Conservation (phyloP, 2,888 invertebrate species). For the Lacanobia oleracea region DNA sequence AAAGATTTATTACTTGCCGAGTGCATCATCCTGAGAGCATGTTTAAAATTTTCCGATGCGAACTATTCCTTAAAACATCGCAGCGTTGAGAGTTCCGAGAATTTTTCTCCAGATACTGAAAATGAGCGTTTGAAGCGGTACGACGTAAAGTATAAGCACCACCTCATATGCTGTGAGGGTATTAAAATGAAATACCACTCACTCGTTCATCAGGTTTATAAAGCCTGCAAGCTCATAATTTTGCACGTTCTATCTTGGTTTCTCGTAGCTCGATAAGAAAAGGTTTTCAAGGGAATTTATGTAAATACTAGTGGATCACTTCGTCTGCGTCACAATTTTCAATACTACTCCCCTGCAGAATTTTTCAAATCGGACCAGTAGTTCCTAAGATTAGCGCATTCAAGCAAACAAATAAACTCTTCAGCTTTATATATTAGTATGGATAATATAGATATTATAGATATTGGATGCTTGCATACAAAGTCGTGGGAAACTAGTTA, state of each 20-base stretch:
- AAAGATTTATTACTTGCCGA: neutral
- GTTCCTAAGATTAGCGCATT: no score
- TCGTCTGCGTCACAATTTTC: no score
- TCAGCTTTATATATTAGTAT: no score
- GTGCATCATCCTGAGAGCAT: neutral
- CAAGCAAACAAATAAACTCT: no score
- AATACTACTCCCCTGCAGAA: no score
- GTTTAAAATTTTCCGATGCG: neutral
- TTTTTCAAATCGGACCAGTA: no score
- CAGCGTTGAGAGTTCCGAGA: conserved; percentile 1
- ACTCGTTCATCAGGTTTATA: neutral
- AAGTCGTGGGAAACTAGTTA: neutral
- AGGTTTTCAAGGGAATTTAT: neutral
- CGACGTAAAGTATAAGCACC: neutral
- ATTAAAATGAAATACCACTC: conserved; percentile 21
- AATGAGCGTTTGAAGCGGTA: conserved; percentile 22
- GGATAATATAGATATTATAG: no score
- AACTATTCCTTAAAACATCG: conserved; percentile 36
- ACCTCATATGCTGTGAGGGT: conserved; percentile 9
- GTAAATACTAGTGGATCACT: no score
- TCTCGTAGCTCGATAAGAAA: neutral
- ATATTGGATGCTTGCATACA: neutral
- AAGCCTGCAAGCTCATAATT: conserved; percentile 5
- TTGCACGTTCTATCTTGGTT: conserved; percentile 3
- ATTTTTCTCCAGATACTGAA: conserved; percentile 4